Evolutionary conservation across 35 echinoderm and acorn worm species (phyloP), one percentile per base, ranked within the genome.

Genomic region (Diadema setosum): DNA sequence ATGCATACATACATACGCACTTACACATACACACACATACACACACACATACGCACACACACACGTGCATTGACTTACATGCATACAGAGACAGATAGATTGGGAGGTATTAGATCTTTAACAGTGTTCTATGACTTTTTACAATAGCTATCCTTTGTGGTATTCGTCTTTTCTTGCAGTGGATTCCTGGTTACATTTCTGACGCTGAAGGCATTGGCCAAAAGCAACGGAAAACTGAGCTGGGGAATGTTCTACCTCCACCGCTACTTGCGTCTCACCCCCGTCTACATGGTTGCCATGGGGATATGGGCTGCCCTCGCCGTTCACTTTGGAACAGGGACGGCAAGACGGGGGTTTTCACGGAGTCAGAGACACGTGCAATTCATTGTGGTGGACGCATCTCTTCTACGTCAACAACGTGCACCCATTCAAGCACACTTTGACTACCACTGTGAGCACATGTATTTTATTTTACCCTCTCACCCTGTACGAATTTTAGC

Each of bases 161-260:
- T 8, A 42, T 78, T n/a, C 5, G 26, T 34, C 48, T n/a, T 46
- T 59, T 58, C 32, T 41, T 39, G 7, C 70, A 91, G 90, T 67
- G 90, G 90, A 33, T 46, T 92, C 3, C 57, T 91, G 5, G 69
- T 91, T 8, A 86, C 82, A 7, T 92, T 86, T 61, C 57, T 92
- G 12, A 87, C 90, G 2, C 41, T 92, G 23, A 92, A 92, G 75
- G 39, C 55, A 18, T 24, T 92, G 42, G 59, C 85, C 32, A 86
- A 73, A n/a, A n/a, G n/a, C 21, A 55, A 67, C 7, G 90, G 90
- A 25, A 87, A 87, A 82, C 37, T 82, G 17, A 92, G 87, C 74
- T 92, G 90, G 90, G n/a, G 50, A 0, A 15, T 92, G 50, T 92
- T 92, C 76, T 87, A 70, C 15, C 58, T 92, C 5, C 90, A 92